Conservation (phyloP, 2,888 invertebrate species). For the Rhamnusium bicolor region DNA sequence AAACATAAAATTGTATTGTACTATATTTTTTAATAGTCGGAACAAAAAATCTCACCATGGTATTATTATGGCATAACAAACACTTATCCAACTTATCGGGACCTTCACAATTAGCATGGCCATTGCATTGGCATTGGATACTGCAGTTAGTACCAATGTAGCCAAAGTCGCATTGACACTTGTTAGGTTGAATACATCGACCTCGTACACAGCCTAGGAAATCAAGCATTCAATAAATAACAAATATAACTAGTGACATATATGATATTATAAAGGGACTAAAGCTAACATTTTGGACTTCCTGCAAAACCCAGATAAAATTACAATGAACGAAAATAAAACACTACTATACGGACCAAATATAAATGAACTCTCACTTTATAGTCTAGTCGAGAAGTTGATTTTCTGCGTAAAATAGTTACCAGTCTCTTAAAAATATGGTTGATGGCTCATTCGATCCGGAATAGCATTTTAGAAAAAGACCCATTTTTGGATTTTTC, state of each 20-base stretch:
- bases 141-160: slow-evolving; percentile 96
- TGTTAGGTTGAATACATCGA: slow-evolving; percentile 85
- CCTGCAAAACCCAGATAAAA: too few relatives aligned
- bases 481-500: too few relatives aligned
- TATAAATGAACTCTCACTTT: too few relatives aligned
- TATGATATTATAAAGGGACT: too few relatives aligned
- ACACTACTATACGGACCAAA: too few relatives aligned
- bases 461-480: too few relatives aligned
- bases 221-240: slow-evolving; percentile 43
- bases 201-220: slow-evolving; percentile 84
- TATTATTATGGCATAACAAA: slow-evolving; percentile 90
- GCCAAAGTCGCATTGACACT: slow-evolving; percentile 93
- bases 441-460: too few relatives aligned
- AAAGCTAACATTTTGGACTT: slow-evolving; percentile 24
- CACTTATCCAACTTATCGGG: slow-evolving; percentile 89
- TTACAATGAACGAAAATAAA: neutral
- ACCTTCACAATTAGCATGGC: slow-evolving; percentile 92
- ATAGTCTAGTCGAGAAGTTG: too few relatives aligned
- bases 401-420: too few relatives aligned
- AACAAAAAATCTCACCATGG: slow-evolving; percentile 79
- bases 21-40: slow-evolving; percentile 3
- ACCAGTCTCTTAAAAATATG: too few relatives aligned
- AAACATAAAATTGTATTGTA: slow-evolving; percentile 32
- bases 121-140: slow-evolving; percentile 95
- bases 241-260: too few relatives aligned